phyloP scores from a whole-genome alignment of 2,888 invertebrate genomes.

The Diarsia rubi region DNA sequence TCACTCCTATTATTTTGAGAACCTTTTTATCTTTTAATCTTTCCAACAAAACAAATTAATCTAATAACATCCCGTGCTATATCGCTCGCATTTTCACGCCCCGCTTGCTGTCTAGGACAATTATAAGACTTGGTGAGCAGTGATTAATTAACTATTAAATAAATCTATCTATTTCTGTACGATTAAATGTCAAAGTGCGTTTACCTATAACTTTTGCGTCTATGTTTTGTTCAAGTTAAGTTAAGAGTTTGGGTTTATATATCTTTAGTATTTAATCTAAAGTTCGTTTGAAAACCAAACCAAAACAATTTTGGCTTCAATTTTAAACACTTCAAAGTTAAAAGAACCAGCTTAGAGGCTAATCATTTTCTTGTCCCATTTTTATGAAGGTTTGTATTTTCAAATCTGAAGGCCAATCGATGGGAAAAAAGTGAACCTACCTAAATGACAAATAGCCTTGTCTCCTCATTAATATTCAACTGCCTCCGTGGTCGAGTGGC shows the following conservation, averaged over 20 bases:
- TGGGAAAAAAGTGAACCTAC: too few relatives aligned
- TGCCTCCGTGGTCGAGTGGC: too few relatives aligned
- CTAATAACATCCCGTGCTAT: not conserved
- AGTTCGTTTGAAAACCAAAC: not conserved
- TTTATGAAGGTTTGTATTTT: not conserved
- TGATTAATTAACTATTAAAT: constrained; percentile 11
- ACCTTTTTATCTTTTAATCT: not conserved
- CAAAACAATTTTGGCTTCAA: not conserved
- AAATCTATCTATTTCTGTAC: constrained; percentile 13
- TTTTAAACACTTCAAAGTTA: not conserved
- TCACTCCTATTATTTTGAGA: not conserved
- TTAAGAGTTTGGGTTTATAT: not conserved
- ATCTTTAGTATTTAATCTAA: not conserved
- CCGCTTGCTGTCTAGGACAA: constrained; percentile 11
- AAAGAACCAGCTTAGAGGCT: not conserved
- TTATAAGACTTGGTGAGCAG: constrained; percentile 10
- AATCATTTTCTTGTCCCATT: not conserved
- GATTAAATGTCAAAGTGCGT: constrained; percentile 30
- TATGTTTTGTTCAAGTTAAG: constrained; percentile 10
- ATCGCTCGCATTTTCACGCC: not conserved
- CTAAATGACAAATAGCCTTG: too few relatives aligned
- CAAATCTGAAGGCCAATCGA: too few relatives aligned
- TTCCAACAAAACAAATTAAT: not conserved
- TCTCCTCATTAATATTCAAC: too few relatives aligned
- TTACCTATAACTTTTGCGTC: constrained; percentile 4